Percentiles rank a stretch among this genome's conserved stretches.
phyloP scores from a whole-genome alignment of 2,888 invertebrate species.

The Epirrhoe alternata region DNA sequence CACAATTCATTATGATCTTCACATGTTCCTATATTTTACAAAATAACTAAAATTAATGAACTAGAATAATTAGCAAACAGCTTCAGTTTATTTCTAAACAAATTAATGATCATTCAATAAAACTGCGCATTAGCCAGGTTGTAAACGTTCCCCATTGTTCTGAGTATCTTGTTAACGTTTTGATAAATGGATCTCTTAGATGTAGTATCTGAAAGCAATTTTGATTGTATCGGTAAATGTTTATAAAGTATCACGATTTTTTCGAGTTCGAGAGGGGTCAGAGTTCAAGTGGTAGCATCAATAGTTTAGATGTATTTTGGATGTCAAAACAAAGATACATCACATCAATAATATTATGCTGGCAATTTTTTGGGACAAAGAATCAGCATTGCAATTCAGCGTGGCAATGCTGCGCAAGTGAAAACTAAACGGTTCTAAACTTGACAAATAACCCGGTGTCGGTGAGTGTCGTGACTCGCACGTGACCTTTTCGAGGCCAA shows the following conservation, averaged over 20 bases:
- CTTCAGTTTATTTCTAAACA: background rate
- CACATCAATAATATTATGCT: too few relatives aligned
- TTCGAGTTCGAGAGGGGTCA: background rate
- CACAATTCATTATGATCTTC: too few relatives aligned
- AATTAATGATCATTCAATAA: conserved; percentile 47
- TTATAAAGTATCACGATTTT: conserved; percentile 6
- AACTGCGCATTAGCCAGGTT: conserved; percentile 48
- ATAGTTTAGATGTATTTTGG: background rate
- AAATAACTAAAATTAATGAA: background rate
- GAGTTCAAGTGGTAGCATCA: conserved; percentile 1
- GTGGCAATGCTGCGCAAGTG: too few relatives aligned
- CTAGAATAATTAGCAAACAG: background rate
- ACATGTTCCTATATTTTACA: too few relatives aligned
- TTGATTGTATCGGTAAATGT: conserved; percentile 16
- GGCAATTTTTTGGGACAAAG: too few relatives aligned
- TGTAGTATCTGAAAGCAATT: conserved; percentile 31
- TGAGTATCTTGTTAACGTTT: conserved; percentile 49
- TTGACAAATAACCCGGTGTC: too few relatives aligned
- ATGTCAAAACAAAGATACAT: too few relatives aligned
- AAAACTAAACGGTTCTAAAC: too few relatives aligned
- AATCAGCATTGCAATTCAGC: too few relatives aligned
- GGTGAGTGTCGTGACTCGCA: too few relatives aligned
- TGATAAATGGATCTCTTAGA: conserved; percentile 54
- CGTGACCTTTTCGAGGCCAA: too few relatives aligned
- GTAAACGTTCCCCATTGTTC: conserved; percentile 53